phyloP scores from a whole-genome alignment of 2,888 invertebrate genomes.

The Nemoura dubitans region DNA sequence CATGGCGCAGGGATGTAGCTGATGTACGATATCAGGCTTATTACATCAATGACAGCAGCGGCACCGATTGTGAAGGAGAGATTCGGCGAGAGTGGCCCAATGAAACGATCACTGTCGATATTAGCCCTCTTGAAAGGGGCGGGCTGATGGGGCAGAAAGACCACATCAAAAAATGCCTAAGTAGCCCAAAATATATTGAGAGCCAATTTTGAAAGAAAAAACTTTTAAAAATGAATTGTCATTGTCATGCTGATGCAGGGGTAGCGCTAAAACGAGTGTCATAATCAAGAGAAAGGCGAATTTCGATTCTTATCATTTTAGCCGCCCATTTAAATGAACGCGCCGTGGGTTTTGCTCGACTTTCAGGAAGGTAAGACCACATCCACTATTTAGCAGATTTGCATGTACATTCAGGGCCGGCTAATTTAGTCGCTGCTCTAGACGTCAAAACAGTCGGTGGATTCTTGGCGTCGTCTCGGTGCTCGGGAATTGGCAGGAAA shows the following conservation, averaged over 20 bases:
- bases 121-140: slow-evolving; percentile 12
- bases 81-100: background rate
- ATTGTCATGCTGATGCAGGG: background rate
- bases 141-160: background rate
- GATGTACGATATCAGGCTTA: background rate
- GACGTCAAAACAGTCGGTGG: background rate
- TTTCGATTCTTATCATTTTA: background rate
- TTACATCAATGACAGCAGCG: background rate
- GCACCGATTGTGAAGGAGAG: background rate
- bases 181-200: background rate
- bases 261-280: background rate
- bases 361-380: background rate
- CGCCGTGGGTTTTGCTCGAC: background rate
- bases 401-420: background rate
- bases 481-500: background rate
- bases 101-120: background rate
- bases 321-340: background rate
- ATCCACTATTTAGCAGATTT: background rate
- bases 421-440: background rate
- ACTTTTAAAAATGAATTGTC: background rate
- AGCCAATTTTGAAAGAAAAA: background rate
- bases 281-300: background rate
- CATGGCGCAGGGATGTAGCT: background rate
- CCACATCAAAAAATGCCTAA: background rate
- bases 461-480: background rate